These are phyloP conservation scores for Drosophila stalkeri DNA, from an alignment of 2,888 invertebrate genomes.

Conservation along the genomic window DNA sequence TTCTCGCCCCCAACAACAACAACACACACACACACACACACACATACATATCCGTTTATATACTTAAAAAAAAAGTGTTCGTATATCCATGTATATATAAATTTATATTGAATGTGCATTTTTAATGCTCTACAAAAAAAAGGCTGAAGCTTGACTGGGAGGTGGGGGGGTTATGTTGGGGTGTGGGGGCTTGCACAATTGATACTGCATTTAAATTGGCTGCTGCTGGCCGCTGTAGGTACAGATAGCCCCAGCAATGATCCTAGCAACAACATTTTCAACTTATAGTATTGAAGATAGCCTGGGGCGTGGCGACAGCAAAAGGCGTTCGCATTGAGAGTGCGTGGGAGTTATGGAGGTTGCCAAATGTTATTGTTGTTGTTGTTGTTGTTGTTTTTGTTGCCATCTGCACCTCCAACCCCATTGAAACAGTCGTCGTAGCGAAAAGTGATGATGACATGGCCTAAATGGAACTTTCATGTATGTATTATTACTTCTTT, in stretches of 20 bases:
- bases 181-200: neutral
- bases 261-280: constrained; percentile 16
- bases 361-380: neutral
- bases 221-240: constrained; percentile 3
- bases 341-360: neutral
- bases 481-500: constrained; percentile 62
- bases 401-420: neutral
- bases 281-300: constrained; percentile 8
- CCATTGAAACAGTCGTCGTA: constrained; percentile 11
- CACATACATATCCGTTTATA: neutral
- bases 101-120: constrained; percentile 14
- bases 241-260: neutral
- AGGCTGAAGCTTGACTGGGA: neutral
- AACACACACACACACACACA: neutral
- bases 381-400: neutral
- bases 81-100: neutral
- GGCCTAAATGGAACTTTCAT: constrained; percentile 67
- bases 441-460: constrained; percentile 65
- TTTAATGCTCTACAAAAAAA: constrained; percentile 18
- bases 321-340: constrained; percentile 1
- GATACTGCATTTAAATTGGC: constrained; percentile 17
- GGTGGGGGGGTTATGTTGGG: neutral
- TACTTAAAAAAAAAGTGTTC: neutral
- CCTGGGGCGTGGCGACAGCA: neutral
- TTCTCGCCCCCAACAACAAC: neutral